Percentiles rank a stretch among this genome's conserved stretches.
These are phyloP conservation scores for Siphlonurus alternatus DNA, from an alignment of 2,888 invertebrate species.

Conservation along the genomic window DNA sequence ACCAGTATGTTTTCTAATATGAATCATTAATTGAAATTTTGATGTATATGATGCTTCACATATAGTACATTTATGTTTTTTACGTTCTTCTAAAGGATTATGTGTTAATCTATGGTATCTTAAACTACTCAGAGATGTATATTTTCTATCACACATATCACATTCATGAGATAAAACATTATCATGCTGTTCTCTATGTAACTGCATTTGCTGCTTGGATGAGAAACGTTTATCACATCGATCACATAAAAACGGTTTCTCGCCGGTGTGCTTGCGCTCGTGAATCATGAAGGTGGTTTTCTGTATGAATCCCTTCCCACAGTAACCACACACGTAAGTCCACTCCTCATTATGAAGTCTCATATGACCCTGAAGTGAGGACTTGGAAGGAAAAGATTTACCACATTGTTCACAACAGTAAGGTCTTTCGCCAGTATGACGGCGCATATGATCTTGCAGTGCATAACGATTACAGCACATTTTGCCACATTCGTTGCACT, in stretches of 20 bases:
- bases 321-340: slow-evolving; percentile 3
- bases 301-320: not conserved
- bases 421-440: not conserved
- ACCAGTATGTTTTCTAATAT: slow-evolving; percentile 29
- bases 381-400: not conserved
- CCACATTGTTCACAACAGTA: not conserved
- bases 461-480: not conserved
- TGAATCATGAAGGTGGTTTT: not conserved
- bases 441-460: not conserved
- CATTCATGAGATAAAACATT: not conserved
- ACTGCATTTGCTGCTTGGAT: not conserved
- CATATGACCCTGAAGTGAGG: not conserved
- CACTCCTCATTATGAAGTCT: slow-evolving; percentile 1
- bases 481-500: not conserved
- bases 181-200: not conserved
- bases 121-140: not conserved
- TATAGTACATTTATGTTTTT: not conserved
- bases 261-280: not conserved
- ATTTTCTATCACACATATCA: not conserved
- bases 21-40: not conserved
- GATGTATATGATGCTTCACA: not conserved
- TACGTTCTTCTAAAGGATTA: not conserved
- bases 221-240: not conserved
- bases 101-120: not conserved
- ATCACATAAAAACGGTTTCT: not conserved